Conservation (phyloP, 2,113 vertebrate genomes). For the Atractosteus spatula region DNA sequence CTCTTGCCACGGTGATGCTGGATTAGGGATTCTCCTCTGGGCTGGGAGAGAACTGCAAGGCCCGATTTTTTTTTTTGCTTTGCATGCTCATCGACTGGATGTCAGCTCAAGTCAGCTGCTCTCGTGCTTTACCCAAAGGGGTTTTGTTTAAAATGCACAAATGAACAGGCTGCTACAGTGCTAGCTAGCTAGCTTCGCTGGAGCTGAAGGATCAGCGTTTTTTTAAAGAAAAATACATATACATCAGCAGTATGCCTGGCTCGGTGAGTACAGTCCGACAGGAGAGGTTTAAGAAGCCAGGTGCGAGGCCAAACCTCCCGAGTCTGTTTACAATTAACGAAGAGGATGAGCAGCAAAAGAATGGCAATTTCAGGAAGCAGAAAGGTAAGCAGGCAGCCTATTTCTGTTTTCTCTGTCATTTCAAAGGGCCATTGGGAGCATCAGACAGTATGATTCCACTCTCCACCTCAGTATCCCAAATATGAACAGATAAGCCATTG, state of each 20-base stretch:
- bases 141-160: slow-evolving; percentile 60
- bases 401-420: not conserved
- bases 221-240: slow-evolving; percentile 24
- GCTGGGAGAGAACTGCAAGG: slow-evolving; percentile 50
- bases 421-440: not conserved
- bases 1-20: slow-evolving; percentile 35
- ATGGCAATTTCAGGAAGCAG: slow-evolving; percentile 58
- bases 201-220: slow-evolving; percentile 37
- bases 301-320: slow-evolving; percentile 68
- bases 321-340: slow-evolving; percentile 92
- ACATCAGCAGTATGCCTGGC: slow-evolving; percentile 62
- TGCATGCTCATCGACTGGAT: slow-evolving; percentile 42
- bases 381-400: slow-evolving; percentile 66
- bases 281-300: slow-evolving; percentile 75
- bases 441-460: not conserved
- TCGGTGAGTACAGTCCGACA: slow-evolving; percentile 58
- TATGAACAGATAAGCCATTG: too few relatives aligned
- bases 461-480: not conserved
- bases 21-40: slow-evolving; percentile 60
- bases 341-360: slow-evolving; percentile 89
- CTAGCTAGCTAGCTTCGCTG: slow-evolving; percentile 56
- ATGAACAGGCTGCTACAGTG: slow-evolving; percentile 61
- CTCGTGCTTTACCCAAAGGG: slow-evolving; percentile 44
- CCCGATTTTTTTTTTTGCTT: slow-evolving; percentile 28
- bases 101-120: slow-evolving; percentile 67